Evolutionary conservation across 2,888 invertebrate species (phyloP).

Genomic region (Drepana falcataria): DNA sequence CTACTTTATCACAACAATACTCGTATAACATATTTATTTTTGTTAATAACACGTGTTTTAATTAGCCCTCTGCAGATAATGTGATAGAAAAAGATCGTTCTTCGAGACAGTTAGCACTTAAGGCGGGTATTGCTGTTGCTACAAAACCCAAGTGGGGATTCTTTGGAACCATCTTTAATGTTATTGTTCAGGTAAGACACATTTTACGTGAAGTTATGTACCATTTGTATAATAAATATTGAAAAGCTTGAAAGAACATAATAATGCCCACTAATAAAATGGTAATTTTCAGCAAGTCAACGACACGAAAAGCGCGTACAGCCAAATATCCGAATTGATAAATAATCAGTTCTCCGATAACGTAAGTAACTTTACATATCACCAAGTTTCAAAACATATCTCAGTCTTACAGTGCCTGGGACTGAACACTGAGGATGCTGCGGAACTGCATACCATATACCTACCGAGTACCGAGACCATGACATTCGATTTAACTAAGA

Average conservation of each 20-base stretch:
- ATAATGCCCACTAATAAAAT: neutral
- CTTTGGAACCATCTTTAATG: constrained; percentile 70
- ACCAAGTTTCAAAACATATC: no score
- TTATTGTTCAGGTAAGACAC: constrained; percentile 58
- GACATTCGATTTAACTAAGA: no score
- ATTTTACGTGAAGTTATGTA: neutral
- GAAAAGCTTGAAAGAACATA: no score
- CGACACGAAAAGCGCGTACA: constrained; percentile 73
- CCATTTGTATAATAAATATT: no score
- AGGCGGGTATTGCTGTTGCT: constrained; percentile 46
- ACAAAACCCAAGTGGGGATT: constrained; percentile 64
- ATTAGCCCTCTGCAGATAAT: constrained; percentile 60
- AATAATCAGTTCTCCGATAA: constrained; percentile 60
- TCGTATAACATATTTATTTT: neutral
- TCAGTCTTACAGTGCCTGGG: no score
- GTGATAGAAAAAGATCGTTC: constrained; percentile 56
- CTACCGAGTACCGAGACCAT: no score
- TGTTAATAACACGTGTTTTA: neutral
- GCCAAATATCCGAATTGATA: constrained; percentile 63
- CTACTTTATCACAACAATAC: no score
- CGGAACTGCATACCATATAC: no score
- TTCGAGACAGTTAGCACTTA: constrained; percentile 45
- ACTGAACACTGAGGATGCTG: no score
- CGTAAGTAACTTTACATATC: constrained; percentile 41
- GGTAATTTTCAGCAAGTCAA: constrained; percentile 68